Evolutionary conservation across 2,797 vertebrate species (phyloP).

Genomic region (Gouania willdenowi): DNA sequence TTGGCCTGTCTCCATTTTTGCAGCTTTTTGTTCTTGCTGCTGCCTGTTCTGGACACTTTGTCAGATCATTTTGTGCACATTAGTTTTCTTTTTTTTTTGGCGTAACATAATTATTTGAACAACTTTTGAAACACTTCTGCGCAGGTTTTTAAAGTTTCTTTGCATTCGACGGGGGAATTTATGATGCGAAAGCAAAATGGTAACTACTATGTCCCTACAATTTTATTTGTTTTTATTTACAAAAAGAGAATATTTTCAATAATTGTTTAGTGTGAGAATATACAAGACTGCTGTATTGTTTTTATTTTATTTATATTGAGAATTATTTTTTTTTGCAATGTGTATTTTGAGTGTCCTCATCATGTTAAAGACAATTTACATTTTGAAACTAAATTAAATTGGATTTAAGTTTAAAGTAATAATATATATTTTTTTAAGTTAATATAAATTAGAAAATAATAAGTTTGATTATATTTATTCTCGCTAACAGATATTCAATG

Average conservation of each 20-base stretch:
- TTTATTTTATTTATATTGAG: too few species aligned
- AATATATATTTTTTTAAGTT: too few species aligned
- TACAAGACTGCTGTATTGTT: slow-evolving; percentile 2
- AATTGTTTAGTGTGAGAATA: too few species aligned
- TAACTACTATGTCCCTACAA: slow-evolving; percentile 75
- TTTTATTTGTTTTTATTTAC: slow-evolving; percentile 37
- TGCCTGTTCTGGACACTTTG: slow-evolving; percentile 61
- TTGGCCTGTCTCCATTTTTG: slow-evolving; percentile 48
- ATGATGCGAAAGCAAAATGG: slow-evolving; percentile 89
- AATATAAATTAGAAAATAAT: too few species aligned
- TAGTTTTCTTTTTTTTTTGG: slow-evolving; percentile 23
- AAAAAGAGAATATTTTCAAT: too few species aligned
- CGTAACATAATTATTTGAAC: slow-evolving; percentile 20
- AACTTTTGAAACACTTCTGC: slow-evolving; percentile 40
- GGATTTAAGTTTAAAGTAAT: slow-evolving; percentile 1
- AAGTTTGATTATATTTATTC: too few species aligned
- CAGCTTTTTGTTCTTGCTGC: slow-evolving; percentile 44
- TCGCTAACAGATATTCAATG: too few species aligned
- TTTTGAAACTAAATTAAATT: slow-evolving; percentile 9
- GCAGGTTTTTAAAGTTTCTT: slow-evolving; percentile 53
- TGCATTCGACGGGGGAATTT: slow-evolving; percentile 68
- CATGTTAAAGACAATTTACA: too few species aligned
- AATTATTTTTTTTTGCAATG: too few species aligned
- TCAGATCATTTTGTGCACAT: slow-evolving; percentile 46
- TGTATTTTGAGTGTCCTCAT: too few species aligned